phyloP scores from a whole-genome alignment of 37 sponge, comb jelly and placozoan species.

The Diacarnus erythraeanus region DNA sequence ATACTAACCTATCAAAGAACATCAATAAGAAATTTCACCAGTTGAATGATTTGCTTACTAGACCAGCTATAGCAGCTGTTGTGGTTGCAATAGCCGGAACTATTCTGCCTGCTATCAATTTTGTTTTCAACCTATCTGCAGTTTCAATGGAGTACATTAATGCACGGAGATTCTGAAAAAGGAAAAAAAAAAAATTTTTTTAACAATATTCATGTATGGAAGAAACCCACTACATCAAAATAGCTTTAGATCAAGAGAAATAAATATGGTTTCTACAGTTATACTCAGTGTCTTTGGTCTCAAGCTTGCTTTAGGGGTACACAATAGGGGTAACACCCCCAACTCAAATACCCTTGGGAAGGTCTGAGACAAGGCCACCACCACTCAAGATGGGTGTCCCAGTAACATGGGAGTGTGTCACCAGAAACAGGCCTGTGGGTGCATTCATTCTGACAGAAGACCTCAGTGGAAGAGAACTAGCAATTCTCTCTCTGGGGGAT shows the following conservation, averaged over 20 bases:
- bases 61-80: constrained; percentile 96
- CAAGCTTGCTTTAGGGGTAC: constrained; percentile 62
- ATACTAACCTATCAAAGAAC: constrained; percentile 64
- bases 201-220: neutral
- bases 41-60: constrained; percentile 54
- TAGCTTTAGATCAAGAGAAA: neutral
- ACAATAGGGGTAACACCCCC: constrained; percentile 29
- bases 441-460: constrained; percentile 52
- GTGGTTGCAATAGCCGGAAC: constrained; percentile 99
- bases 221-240: neutral
- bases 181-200: neutral
- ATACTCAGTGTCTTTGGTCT: constrained; percentile 17
- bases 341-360: constrained; percentile 79
- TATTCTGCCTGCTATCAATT: constrained; percentile 96
- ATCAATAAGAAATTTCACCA: neutral
- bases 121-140: constrained; percentile 89
- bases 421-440: constrained; percentile 81
- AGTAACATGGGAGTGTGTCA: constrained; percentile 79
- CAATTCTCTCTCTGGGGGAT: constrained; percentile 24
- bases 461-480: constrained; percentile 8
- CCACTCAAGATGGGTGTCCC: constrained; percentile 75
- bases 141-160: constrained; percentile 84
- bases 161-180: constrained; percentile 84
- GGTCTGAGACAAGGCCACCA: constrained; percentile 84
- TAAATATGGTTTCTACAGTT: neutral